phyloP scores from a whole-genome alignment of 2,888 invertebrate species.

The Sesamia inferens region DNA sequence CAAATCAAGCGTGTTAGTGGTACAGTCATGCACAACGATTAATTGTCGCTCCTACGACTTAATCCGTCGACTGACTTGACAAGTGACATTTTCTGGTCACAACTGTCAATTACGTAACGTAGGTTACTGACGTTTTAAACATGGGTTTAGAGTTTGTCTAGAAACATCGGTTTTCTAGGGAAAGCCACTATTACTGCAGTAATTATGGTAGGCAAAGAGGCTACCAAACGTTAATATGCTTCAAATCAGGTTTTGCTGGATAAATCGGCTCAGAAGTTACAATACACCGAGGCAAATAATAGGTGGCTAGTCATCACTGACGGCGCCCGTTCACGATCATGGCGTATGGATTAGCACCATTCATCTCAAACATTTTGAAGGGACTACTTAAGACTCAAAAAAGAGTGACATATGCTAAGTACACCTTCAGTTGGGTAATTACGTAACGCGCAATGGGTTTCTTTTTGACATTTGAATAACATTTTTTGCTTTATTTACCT shows the following conservation, averaged over 20 bases:
- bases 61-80: constrained; percentile 62
- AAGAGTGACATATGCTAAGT: not conserved
- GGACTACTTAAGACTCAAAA: not conserved
- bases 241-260: too few relatives aligned
- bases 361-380: too few relatives aligned
- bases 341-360: too few relatives aligned
- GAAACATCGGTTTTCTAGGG: not conserved
- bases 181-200: not conserved
- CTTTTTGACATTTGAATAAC: too few relatives aligned
- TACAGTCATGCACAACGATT: constrained; percentile 63
- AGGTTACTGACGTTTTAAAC: constrained; percentile 52
- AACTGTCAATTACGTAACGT: constrained; percentile 62
- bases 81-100: constrained; percentile 65
- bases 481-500: too few relatives aligned
- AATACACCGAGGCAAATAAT: too few relatives aligned
- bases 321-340: too few relatives aligned
- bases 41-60: constrained; percentile 59
- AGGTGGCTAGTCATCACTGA: too few relatives aligned
- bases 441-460: too few relatives aligned
- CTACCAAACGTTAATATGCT: not conserved
- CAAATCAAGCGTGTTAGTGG: constrained; percentile 53
- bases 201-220: not conserved
- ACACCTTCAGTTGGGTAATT: too few relatives aligned
- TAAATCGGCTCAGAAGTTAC: too few relatives aligned
- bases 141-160: constrained; percentile 26